phyloP scores from a whole-genome alignment of 2,888 invertebrate species.

The Ophion ventricosus region DNA sequence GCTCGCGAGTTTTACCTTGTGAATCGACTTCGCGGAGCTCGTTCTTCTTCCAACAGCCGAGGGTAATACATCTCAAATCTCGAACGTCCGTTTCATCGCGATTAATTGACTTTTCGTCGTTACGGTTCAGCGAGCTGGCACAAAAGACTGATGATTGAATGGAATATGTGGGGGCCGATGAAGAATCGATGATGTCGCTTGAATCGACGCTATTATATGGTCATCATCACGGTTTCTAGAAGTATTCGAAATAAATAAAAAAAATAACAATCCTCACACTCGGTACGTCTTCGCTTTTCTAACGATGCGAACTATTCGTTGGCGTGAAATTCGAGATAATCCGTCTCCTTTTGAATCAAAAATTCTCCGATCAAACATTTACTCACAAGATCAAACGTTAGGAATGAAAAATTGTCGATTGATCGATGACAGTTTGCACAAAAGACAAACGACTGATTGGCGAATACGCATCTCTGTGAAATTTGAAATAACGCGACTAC shows the following conservation, averaged over 20 bases:
- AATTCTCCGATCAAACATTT: background rate
- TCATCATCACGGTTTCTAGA: background rate
- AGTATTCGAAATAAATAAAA: background rate
- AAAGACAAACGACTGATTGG: background rate
- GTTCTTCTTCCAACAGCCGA: conserved; percentile 13
- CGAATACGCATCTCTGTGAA: background rate
- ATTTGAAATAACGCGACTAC: background rate
- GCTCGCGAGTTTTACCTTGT: background rate
- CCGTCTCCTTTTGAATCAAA: conserved; percentile 1
- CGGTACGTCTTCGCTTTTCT: background rate
- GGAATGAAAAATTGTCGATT: too few species aligned
- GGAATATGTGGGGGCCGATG: background rate
- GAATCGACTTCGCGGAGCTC: background rate
- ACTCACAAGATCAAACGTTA: background rate
- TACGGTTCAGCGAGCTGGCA: conserved; percentile 6
- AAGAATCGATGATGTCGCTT: background rate
- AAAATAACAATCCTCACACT: background rate
- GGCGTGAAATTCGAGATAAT: conserved; percentile 16
- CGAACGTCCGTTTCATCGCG: conserved; percentile 24
- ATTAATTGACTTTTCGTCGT: conserved; percentile 37
- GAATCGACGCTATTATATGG: conserved; percentile 15
- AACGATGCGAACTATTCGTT: background rate
- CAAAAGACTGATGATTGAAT: conserved; percentile 32
- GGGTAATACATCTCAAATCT: conserved; percentile 4
- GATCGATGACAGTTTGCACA: background rate